Evolutionary conservation across 2,888 invertebrate species (phyloP).

Genomic region (Phalera bucephala): DNA sequence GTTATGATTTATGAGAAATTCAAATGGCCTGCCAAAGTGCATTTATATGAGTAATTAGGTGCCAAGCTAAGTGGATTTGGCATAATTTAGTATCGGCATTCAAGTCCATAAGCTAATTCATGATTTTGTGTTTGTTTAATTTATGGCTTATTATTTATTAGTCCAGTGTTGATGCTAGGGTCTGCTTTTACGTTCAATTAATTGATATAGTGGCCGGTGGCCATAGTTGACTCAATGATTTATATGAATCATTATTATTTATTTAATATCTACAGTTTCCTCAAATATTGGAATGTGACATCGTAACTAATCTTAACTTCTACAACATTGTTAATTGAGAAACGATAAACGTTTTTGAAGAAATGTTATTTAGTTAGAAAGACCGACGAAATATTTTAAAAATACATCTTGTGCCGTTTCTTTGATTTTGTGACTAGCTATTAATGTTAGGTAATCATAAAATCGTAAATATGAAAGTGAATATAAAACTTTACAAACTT

Average conservation of each 20-base stretch:
- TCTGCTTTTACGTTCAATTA: background rate
- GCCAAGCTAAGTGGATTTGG: constrained; percentile 47
- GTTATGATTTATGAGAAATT: constrained; percentile 59
- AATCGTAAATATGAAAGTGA: constrained; percentile 32
- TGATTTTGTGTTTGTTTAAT: constrained; percentile 16
- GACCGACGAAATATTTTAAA: no score
- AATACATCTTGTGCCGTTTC: no score
- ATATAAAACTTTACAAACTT: constrained; percentile 15
- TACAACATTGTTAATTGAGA: no score
- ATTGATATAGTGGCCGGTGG: background rate
- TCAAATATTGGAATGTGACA: no score
- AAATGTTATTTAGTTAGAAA: no score
- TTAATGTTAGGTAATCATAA: constrained; percentile 20
- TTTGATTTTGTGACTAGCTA: background rate
- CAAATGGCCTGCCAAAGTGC: constrained; percentile 53
- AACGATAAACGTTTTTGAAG: no score
- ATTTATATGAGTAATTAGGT: constrained; percentile 38
- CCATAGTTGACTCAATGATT: background rate
- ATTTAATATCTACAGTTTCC: no score
- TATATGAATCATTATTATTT: background rate
- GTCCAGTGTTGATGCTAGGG: background rate
- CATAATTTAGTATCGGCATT: constrained; percentile 34
- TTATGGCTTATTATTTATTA: background rate
- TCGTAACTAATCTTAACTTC: no score
- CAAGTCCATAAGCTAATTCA: constrained; percentile 23